A percentile compares a stretch with the other conserved stretches of the same genome.
Conservation (phyloP, 2,113 vertebrate genomes). For the Corapipo altera region DNA sequence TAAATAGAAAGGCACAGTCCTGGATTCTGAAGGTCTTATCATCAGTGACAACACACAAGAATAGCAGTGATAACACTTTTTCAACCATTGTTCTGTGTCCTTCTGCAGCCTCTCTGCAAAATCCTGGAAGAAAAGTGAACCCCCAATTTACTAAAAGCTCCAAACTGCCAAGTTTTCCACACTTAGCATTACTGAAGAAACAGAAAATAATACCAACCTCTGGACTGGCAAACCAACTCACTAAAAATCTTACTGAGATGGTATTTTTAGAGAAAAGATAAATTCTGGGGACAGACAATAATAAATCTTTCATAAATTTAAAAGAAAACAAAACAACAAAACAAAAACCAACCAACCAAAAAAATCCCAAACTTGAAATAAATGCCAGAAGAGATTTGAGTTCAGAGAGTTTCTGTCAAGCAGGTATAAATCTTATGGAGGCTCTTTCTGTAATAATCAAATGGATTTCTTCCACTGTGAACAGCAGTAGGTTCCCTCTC, state of each 20-base stretch:
- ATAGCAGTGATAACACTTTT: neutral
- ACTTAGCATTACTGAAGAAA: neutral
- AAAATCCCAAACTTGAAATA: neutral
- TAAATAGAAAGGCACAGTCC: slow-evolving; percentile 3
- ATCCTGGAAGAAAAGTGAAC: neutral
- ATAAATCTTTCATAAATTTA: neutral
- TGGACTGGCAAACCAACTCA: neutral
- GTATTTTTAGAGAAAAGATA: neutral
- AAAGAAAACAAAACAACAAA: neutral
- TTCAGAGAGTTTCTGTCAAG: neutral
- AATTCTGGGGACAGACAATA: neutral
- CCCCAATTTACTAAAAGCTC: neutral
- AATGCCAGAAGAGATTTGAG: neutral
- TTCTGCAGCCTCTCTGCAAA: neutral
- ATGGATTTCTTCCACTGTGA: neutral
- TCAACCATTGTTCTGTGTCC: neutral
- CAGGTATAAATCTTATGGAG: neutral
- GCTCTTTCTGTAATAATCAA: neutral
- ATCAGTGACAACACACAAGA: neutral
- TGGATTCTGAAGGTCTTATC: neutral
- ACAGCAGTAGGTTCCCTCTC: neutral
- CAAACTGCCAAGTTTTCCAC: neutral
- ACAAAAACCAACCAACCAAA: neutral
- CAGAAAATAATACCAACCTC: neutral
- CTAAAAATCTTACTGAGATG: neutral